Base-by-base conservation (phyloP, 2,113 vertebrate species). In the Grantiella picta region DNA sequence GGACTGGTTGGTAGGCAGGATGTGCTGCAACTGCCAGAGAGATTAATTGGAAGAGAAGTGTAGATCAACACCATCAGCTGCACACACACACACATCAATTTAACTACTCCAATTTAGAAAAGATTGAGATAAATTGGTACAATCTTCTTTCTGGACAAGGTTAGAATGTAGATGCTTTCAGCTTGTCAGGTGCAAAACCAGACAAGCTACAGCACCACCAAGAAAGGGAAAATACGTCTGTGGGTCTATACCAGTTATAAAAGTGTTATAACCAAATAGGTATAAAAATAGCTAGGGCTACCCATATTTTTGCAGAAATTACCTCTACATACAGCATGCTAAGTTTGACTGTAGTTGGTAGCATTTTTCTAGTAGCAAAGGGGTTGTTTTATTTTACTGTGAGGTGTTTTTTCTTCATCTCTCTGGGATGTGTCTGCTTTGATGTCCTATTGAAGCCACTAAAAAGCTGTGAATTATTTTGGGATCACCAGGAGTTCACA, bases 91-190 rank as follows among this genome's bases (percentile, higher is more conserved):
- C 28, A 24, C 50, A 49, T 63, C 77, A 59, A 68, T 79, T 89
- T 79, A 91, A 90, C 57, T 69, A 18, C 78, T 87, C 72, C 66
- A 79, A 2, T 94, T 94, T 90, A 80, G 78, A 49, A 68, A 84
- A 91, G 52, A 94, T 89, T 71, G 81, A 94, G 95, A 84, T 92
- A 91, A 86, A 97, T 91, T 60, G 83, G 77, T 61, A 89, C 86
- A 87, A 79, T 72, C 87, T 94, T 89, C 61, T 56, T 75, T 71
- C 60, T 61, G 78, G 70, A 69, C 81, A 85, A 78, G 76, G 65
- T 78, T 36, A 69, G 81, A 81, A 84, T 93, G 64, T 27, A 45
- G 63, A 80, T 47, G 61, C 35, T 73, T 91, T 75, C 20, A 3
- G 53, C 63, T 82, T 82, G 57, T 38, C 82, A 88, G 50, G 70